Evolutionary conservation across 1,140 invertebrate genomes (phyloP), one percentile per base, ranked within the genome.

Genomic region (Zophobas morio): DNA sequence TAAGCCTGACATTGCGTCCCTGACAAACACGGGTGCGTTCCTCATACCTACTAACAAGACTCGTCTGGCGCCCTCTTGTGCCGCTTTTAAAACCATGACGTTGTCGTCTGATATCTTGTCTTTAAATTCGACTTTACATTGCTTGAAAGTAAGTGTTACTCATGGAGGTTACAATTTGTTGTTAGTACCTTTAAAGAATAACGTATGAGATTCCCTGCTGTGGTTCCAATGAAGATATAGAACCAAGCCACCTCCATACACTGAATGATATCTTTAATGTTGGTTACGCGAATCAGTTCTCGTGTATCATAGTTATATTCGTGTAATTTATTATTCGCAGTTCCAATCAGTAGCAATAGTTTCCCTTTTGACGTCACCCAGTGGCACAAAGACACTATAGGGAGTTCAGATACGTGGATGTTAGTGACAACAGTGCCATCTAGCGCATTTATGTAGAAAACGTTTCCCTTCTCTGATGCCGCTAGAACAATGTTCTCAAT

Each of bases 181-280:
- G 6, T 32, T 49, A 49, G 66, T 82, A 89, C 89, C 85, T 89
- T 87, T 8, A 87, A 86, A 66, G 87, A 83, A 70, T 87, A 89
- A 70, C 87, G 85, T 1, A 86, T 87, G 56, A 90, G 85, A 56
- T 86, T 85, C 1, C 89, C 89, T 37, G 84, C 85, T 74, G 87
- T 87, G 35, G 89, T 88, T 4, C 89, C 89, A 63, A 90, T 84
- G 66, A 88, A 90, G 49, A 90, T 84, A 40, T 83, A 86, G 1
- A 85, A 86, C 89, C 89, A 90, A 3, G 84, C 82, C 73, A 85
- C 78, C 76, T 90, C 89, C 87, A 90, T 88, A 70, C 89, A 90
- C 54, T 89, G 88, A 73, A 90, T 84, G 1, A 87, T 81, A 75
- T 87, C 88, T 40, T 83, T 84, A 36, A 84, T 39, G 6, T 46